Evolutionary conservation across 2,113 vertebrate genomes (phyloP), one percentile per base, ranked within the genome.

Genomic region (Sus scrofa): DNA sequence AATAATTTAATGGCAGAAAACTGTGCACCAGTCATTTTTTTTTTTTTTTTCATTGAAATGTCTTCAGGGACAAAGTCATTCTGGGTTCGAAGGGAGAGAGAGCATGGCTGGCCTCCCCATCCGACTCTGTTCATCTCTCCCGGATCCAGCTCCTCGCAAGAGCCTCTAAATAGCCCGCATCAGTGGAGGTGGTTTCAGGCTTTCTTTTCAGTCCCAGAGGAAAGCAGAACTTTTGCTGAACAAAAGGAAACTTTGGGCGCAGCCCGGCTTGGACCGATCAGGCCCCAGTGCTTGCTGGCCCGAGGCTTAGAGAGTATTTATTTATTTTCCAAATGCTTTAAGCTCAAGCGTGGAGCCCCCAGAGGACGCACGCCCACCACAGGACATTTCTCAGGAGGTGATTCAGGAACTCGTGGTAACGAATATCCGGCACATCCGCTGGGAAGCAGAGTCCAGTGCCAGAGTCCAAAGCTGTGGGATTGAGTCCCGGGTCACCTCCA

Each of bases 1-100:
- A 98, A 97, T 96, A 94, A 98, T 96, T 97, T 92, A 96, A 95
- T 4, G 86, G 98, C 97, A 98, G 89, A 97, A 96, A 93, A 94
- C 37, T 16, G 32, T 58, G 65, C 0, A 0, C 96, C 37, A 67
- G 83, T 54, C 7, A 19, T 89, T 50, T 95, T 91, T 67, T 83
- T 44, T 44, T 44, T 89, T 50, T 94, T 91, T 67, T 39, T 92
- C 95, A 34, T 92, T 2, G 92, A 78, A 63, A 68, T 12, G 65
- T 20, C 65, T 37, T 20, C 39, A 10, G 58, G 84, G 63, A 63
- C 26, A 2, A n/a, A 62, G 78, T 70, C 30, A 54, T 52, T 86
- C 89, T 14, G 44, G 70, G 86, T 84, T 91, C 93, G 50, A 14
- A 81, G 90, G 39, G 71, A 37, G 68, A n/a, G 14, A 20, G 24